Percentiles rank a stretch among this genome's conserved stretches.
These are phyloP conservation scores for Grammomys surdaster DNA, from an alignment of 2,113 vertebrate species.

Conservation along the genomic window DNA sequence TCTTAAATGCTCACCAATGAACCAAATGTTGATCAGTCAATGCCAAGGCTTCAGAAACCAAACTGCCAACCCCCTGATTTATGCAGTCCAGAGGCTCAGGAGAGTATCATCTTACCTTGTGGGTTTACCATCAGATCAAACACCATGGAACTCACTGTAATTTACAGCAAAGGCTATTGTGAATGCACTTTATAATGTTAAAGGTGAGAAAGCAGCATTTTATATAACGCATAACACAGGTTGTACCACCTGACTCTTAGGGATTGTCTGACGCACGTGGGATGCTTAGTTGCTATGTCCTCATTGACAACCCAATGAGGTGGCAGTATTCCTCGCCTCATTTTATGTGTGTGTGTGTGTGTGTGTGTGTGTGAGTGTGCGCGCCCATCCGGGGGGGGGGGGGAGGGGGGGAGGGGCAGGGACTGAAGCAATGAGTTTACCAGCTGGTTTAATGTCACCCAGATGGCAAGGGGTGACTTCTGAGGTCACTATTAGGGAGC, in stretches of 20 bases:
- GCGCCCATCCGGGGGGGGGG: no score
- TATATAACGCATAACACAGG: not conserved
- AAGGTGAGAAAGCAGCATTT: constrained; percentile 37
- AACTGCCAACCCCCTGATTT: constrained; percentile 71
- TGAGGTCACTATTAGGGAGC: not conserved
- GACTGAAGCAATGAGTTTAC: constrained; percentile 13
- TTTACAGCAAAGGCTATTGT: constrained; percentile 37
- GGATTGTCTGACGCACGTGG: not conserved
- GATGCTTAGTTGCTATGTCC: not conserved
- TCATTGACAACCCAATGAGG: not conserved
- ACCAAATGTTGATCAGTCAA: constrained; percentile 78
- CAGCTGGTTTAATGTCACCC: not conserved
- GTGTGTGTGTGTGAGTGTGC: no score
- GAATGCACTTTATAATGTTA: constrained; percentile 40
- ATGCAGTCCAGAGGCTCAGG: constrained; percentile 58
- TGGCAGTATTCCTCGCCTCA: not conserved
- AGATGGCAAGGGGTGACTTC: not conserved
- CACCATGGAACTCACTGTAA: constrained; percentile 38
- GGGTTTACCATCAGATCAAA: constrained; percentile 67
- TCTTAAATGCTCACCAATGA: constrained; percentile 79
- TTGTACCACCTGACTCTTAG: not conserved
- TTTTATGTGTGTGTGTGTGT: not conserved
- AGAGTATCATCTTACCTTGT: not conserved
- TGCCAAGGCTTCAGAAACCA: constrained; percentile 81
- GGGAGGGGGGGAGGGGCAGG: not conserved